Evolutionary conservation across 1,140 invertebrate species (phyloP), one percentile per base, ranked within the genome.

Genomic region (Pararge aegeria): DNA sequence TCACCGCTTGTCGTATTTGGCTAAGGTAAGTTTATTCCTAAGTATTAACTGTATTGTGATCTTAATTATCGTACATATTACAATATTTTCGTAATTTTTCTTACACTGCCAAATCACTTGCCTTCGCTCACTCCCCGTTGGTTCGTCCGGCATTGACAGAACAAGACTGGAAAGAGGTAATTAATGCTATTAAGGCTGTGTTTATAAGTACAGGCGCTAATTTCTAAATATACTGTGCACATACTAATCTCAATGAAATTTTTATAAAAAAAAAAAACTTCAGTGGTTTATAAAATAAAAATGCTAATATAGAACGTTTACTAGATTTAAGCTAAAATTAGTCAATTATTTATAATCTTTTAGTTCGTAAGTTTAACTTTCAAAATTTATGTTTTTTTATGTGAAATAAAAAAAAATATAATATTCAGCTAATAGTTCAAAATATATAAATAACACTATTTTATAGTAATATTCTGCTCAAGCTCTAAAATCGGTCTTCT

Each of bases 11-110:
- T 78, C 70, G 68, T 84, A 85, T 82, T 83, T 79, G 66, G 74
- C 67, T 81, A 80, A 82, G 68, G 61, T 84, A 82, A 84, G 75
- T 80, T 82, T 78, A 86, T 78, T 80, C 64, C 48, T 88, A 85
- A 88, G 85, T 86, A 88, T 84, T 86, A 86, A 80, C 75, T 80
- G 80, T 87, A 87, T 81, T 87, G 84, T 87, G 82, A 87, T 85
- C 69, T 78, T 84, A 77, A 78, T 80, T 84, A 74, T 85, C 78
- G 59, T 87, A 75, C 75, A 65, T 77, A 63, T 75, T 73, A 79
- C 70, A 80, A 73, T 61, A 77, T 72, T 78, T 74, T 75, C 61
- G 50, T 77, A 65, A 71, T 72, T 68, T 65, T 71, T 76, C 54
- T 64, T 62, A 75, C 66, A 83, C 74, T 85, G 86, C 82, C 82